Conservation (phyloP, 2,113 vertebrate genomes). For the Bubo bubo region DNA sequence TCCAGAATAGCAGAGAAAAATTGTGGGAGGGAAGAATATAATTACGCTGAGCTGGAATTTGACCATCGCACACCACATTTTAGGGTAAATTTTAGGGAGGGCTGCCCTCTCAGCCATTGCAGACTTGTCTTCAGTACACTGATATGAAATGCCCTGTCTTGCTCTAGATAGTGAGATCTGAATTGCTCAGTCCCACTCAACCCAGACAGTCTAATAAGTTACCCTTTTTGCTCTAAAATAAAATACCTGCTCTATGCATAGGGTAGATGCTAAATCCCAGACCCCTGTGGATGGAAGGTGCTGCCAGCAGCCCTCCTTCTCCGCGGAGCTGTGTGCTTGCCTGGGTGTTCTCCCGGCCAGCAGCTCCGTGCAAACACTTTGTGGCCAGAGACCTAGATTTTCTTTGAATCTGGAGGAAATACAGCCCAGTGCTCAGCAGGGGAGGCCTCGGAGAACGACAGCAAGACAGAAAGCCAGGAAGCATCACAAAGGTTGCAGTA, state of each 20-base stretch:
- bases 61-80: neutral
- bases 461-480: neutral
- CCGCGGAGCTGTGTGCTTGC: neutral
- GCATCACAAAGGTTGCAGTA: slow-evolving; percentile 17
- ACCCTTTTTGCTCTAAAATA: neutral
- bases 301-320: neutral
- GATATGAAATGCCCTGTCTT: neutral
- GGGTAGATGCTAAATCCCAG: neutral
- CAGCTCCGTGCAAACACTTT: neutral
- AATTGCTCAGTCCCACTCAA: neutral
- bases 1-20: neutral
- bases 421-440: slow-evolving; percentile 9
- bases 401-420: neutral
- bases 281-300: neutral
- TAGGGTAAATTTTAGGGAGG: neutral
- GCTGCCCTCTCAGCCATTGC: neutral
- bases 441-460: neutral
- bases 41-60: neutral
- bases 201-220: neutral
- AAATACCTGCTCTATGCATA: neutral
- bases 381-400: slow-evolving; percentile 9
- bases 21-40: neutral
- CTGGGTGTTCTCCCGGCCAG: neutral
- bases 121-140: neutral
- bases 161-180: neutral